Base-by-base conservation (phyloP, 1,140 invertebrate species). In the Solenopsis fugax region DNA sequence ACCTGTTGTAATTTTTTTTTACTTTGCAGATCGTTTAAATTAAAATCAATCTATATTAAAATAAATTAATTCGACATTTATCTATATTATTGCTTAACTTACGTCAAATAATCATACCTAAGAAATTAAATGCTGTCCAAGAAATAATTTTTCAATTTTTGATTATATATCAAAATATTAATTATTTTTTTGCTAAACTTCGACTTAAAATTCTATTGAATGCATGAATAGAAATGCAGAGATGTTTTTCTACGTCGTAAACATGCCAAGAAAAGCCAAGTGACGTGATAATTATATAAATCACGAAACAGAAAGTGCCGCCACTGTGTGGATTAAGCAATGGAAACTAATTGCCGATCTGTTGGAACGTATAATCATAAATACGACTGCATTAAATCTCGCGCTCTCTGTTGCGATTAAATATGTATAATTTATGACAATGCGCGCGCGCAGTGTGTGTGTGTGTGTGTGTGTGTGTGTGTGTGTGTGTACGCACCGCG, bases 351-450 rank as follows among this genome's bases (percentile, higher is more conserved):
- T 29, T 52, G 60, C 34, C 48, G 48, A 62, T 62, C 16, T 16
- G 24, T 12, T 41, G 48, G 29, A 37, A 21, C 29, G 1, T 52
- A 41, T 81, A 65, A 71, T 60, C 34, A 21, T 24, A 54, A 56
- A 64, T 21, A 18, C 48, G 77, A 69, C 54, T 67, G 77, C 65
- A 81, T 81, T 81, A 45, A 81, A 81, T 71, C 77, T 18, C 77
- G 77, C 41, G 60, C 41, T 18, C 10, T n/a, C 29, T 2, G 67
- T 6, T 29, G 45, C 34, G 77, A 69, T 81, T 69, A 41, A 41
- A 21, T 69, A 54, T 29, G 29, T 29, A 29, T 71, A 71, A 81
- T 81, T 85, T 85, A 85, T 54, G 56, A 60, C 34, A 72, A 87
- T 60, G 75, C 58, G 65, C 29, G 62, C 29, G 29, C 29, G 29